Base-by-base conservation (phyloP, 2,888 invertebrate genomes). In the Drosophila seclusa region DNA sequence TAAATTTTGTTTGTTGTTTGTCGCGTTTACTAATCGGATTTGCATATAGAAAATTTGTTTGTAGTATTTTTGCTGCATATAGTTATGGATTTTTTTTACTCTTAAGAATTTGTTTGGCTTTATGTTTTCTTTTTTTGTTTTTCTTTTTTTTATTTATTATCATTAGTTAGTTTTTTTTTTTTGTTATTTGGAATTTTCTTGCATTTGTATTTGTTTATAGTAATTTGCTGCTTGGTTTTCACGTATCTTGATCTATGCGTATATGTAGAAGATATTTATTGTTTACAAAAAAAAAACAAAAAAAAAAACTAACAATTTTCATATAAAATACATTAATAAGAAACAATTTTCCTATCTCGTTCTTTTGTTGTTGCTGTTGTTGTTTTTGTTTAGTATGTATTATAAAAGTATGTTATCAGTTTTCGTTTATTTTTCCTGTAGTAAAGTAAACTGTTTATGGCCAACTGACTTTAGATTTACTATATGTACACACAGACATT, bases 241-340 rank as follows among this genome's bases (percentile, higher is more conserved):
- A 29, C 38, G 27, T 53, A 45, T 45, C 21, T 45, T 58, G 55
- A 16, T 58, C 49, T 67, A 45, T 36, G 38, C 45, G 45, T 45
- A 60, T 60, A 36, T 73, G 16, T 70, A 55, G 64, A 38, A 58
- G 32, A 72, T 49, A 54, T n/a, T 53, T 36, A n/a, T 40, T 55
- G 38, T 59, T 57, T 50, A n/a, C 53, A 76, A 45, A 60, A 42
- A 53, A 71, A 45, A 64, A 69, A 64, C n/a, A n/a, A 61, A 65
- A 59, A 61, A 77, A 50, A 59, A 50, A 52, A 36, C 54, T 70
- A 79, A 74, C 75, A 75, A 66, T 79, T 79, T 65, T 70, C 70
- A 66, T 79, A 79, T 80, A 80, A 80, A 80, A 80, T 80, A 80
- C 79, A 80, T 80, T 68, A 54, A 64, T 82, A 75, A 64, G 83